Conservation (phyloP, 1,140 invertebrate species). For the Macrobrachium rosenbergii region DNA sequence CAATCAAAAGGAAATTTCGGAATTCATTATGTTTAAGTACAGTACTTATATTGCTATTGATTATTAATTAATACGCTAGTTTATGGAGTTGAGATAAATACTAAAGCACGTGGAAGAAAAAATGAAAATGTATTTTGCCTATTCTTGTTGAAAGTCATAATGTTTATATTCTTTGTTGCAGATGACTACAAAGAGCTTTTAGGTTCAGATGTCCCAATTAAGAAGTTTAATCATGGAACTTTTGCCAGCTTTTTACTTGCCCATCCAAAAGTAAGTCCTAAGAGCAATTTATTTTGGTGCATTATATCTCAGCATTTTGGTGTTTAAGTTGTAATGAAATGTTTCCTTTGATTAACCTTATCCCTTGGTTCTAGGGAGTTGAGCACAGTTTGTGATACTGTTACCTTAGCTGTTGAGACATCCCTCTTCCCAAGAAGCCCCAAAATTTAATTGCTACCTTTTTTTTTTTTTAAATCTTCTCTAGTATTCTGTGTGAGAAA, state of each 20-base stretch:
- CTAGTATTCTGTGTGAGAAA: not conserved
- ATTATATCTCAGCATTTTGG: not conserved
- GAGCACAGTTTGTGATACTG: too few relatives aligned
- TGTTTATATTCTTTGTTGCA: constrained; percentile 13
- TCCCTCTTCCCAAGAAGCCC: too few relatives aligned
- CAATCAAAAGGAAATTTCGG: too few relatives aligned
- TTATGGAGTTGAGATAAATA: not conserved
- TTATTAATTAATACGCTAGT: too few relatives aligned
- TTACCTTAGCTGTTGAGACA: too few relatives aligned
- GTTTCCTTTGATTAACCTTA: too few relatives aligned
- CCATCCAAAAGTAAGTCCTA: constrained; percentile 5
- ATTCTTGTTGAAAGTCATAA: not conserved
- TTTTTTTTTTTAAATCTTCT: too few relatives aligned
- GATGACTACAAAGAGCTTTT: constrained; percentile 32
- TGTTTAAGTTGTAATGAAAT: not conserved
- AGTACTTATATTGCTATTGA: too few relatives aligned
- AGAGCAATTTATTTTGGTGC: not conserved
- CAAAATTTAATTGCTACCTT: too few relatives aligned
- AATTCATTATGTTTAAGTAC: too few relatives aligned
- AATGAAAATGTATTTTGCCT: not conserved
- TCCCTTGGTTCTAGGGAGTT: too few relatives aligned
- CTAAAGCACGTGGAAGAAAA: not conserved
- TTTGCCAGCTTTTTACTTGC: constrained; percentile 44
- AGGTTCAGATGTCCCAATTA: constrained; percentile 21
- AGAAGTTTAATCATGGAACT: constrained; percentile 20